These are phyloP conservation scores for Drosophila nigrodunni DNA, from an alignment of 1,140 invertebrate species.

Conservation along the genomic window DNA sequence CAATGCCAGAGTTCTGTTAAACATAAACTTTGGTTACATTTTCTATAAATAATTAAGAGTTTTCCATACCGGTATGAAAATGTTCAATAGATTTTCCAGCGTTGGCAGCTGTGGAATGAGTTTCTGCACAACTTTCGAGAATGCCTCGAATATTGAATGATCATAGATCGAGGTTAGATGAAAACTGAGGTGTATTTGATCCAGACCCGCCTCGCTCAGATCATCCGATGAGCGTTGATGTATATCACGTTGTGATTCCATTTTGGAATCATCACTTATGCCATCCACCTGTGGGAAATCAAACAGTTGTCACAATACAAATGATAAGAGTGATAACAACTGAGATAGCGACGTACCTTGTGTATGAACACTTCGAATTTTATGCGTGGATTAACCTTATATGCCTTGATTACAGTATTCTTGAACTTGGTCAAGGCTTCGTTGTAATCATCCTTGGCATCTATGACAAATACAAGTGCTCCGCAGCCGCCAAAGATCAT, in stretches of 20 bases:
- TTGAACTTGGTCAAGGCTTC: constrained; percentile 97
- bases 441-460: constrained; percentile 99
- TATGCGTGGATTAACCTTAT: constrained; percentile 97
- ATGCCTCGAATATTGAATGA: constrained; percentile 99
- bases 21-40: constrained; percentile 49
- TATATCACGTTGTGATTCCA: constrained; percentile 99
- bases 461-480: constrained; percentile 99
- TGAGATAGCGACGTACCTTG: constrained; percentile 86
- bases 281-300: constrained; percentile 91
- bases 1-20: constrained; percentile 96
- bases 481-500: constrained; percentile 97
- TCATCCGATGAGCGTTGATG: constrained; percentile 98
- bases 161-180: constrained; percentile 99
- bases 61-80: constrained; percentile 97
- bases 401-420: constrained; percentile 96
- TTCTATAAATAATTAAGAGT: not conserved
- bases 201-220: constrained; percentile 93
- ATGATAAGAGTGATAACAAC: constrained; percentile 24
- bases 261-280: constrained; percentile 99
- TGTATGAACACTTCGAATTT: constrained; percentile 99
- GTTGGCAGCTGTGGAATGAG: constrained; percentile 98
- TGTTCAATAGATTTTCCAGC: constrained; percentile 99
- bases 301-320: constrained; percentile 27
- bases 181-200: constrained; percentile 96
- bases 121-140: constrained; percentile 99